Conservation (phyloP, 2,888 invertebrate species). For the Chalcosyrphus nemorum region DNA sequence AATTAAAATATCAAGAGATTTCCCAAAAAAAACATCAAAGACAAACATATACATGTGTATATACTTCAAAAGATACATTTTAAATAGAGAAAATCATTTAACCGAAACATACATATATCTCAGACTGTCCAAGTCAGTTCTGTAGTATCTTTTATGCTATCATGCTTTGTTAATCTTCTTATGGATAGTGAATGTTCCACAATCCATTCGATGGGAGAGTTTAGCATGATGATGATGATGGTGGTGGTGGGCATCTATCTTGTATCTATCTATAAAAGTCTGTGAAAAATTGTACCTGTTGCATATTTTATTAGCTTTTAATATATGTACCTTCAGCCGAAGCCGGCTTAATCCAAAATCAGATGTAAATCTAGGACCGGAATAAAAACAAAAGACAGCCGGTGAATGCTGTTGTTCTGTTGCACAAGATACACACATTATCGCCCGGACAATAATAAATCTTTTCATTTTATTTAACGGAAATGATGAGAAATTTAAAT, state of each 20-base stretch:
- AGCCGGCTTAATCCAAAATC: neutral
- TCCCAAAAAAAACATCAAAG: slow-evolving; percentile 2
- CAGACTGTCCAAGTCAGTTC: neutral
- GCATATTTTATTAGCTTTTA: slow-evolving; percentile 54
- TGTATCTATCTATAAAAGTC: neutral
- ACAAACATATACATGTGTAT: neutral
- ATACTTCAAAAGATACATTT: neutral
- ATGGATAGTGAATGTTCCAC: slow-evolving; percentile 14
- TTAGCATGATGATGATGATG: neutral
- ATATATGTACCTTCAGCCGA: neutral
- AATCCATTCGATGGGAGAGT: slow-evolving; percentile 7
- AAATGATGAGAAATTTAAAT: slow-evolving; percentile 28
- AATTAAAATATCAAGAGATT: slow-evolving; percentile 6
- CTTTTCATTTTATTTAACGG: slow-evolving; percentile 4
- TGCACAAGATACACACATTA: slow-evolving; percentile 6
- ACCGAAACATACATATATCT: neutral
- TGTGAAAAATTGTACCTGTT: slow-evolving; percentile 40
- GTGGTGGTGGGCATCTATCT: slow-evolving; percentile 17
- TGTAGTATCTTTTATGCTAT: slow-evolving; percentile 18
- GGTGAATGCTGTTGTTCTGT: neutral
- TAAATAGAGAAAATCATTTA: slow-evolving; percentile 5
- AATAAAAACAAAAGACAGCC: slow-evolving; percentile 14
- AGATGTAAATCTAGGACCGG: slow-evolving; percentile 12
- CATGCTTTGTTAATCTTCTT: slow-evolving; percentile 39
- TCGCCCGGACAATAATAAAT: slow-evolving; percentile 31